Evolutionary conservation across 2,797 vertebrate genomes (phyloP), one percentile per base, ranked within the genome.

Genomic region (Paguma larvata): DNA sequence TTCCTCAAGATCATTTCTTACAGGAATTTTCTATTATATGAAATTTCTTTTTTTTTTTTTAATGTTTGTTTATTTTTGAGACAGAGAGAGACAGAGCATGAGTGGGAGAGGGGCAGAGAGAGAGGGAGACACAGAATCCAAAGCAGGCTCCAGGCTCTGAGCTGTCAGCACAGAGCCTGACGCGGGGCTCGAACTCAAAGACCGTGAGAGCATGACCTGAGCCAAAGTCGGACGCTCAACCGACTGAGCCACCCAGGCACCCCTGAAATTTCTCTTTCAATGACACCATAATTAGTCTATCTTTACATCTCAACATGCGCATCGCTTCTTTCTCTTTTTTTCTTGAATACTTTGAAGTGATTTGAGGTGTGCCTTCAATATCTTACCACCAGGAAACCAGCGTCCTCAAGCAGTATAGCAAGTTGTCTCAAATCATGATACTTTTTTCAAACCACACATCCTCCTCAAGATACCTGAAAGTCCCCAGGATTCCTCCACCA

Each of bases 1-100:
- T 16, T 56, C 73, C 10, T 73, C 62, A 70, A 88, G 80, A 30
- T 86, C 14, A 92, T 41, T 92, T 70, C 48, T 75, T 68, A 62
- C 82, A 46, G 44, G 10, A 84, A 94, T 73, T 67, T 6, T 89
- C 82, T 77, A 48, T 62, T 51, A 19, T 38, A 27, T 51, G 65
- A 86, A 80, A 75, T 56, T 88, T 86, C 38, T 89, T 14, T n/a
- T 46, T 92, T n/a, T n/a, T n/a, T n/a, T n/a, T n/a, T n/a, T n/a
- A n/a, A n/a, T n/a, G n/a, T n/a, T n/a, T n/a, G n/a, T n/a, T n/a
- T n/a, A n/a, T n/a, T n/a, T n/a, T n/a, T n/a, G n/a, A n/a, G n/a
- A n/a, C n/a, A n/a, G n/a, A n/a, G n/a, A n/a, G n/a, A n/a, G n/a
- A n/a, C n/a, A n/a, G n/a, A n/a, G n/a, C n/a, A n/a, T n/a, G n/a